These are phyloP conservation scores for Saxidomus purpurata DNA, from an alignment of 1,140 invertebrate species.

Conservation along the genomic window DNA sequence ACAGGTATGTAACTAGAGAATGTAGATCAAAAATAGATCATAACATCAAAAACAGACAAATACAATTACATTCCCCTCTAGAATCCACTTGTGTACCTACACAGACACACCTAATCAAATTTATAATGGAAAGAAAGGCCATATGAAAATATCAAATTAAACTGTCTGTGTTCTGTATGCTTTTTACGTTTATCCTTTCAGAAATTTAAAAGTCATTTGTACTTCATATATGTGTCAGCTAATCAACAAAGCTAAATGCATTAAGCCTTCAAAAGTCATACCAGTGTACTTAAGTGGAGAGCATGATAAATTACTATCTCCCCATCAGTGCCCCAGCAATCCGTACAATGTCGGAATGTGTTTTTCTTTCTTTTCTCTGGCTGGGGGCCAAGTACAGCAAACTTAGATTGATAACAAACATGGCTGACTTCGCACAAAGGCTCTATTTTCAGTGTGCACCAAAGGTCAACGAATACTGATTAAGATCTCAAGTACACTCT, in stretches of 20 bases:
- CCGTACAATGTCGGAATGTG: conserved; percentile 47
- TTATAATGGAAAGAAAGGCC: background rate
- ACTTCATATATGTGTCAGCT: too few species aligned
- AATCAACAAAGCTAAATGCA: too few species aligned
- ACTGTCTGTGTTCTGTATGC: background rate
- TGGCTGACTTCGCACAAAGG: conserved; percentile 27
- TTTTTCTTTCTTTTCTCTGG: conserved; percentile 39
- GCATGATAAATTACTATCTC: conserved; percentile 18
- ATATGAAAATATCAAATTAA: background rate
- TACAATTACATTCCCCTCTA: background rate
- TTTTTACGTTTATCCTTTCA: too few species aligned
- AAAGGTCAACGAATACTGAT: conserved; percentile 26
- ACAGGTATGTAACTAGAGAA: conserved; percentile 12
- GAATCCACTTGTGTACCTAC: background rate
- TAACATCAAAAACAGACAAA: conserved; percentile 14
- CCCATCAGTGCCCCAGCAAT: conserved; percentile 4
- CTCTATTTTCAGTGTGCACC: conserved; percentile 24
- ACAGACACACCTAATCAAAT: background rate
- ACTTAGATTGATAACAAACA: conserved; percentile 26
- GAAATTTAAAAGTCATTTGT: too few species aligned
- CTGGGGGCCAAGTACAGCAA: conserved; percentile 31
- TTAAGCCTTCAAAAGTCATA: background rate
- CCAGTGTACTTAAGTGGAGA: background rate
- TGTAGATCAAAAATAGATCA: conserved; percentile 19
- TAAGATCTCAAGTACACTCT: conserved; percentile 15